Evolutionary conservation across 2,797 vertebrate species (phyloP), one percentile per base, ranked within the genome.

Genomic region (Myiothlypis chrysogaster): DNA sequence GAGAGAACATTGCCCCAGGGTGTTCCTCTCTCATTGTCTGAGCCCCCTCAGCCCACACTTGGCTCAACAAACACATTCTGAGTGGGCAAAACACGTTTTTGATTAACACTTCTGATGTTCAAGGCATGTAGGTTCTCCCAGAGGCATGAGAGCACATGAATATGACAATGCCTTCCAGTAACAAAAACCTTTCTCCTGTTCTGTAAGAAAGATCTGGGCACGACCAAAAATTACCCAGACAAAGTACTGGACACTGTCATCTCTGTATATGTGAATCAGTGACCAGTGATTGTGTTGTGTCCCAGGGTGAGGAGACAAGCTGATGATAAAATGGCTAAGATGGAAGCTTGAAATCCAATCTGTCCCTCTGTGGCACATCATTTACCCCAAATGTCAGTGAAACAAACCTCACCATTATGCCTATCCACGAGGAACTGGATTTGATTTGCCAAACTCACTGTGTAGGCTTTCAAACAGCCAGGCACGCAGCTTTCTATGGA

Each of bases 401-500:
- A 81, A 93, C 88, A 90, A 94, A 50, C 73, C 59, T 60, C 55
- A 79, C 55, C 18, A 28, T 79, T 95, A 78, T 69, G 77, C 10
- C 35, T 82, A 55, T 65, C 89, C 39, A 39, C 0, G 0, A 90
- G 50, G 73, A 83, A 6, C 43, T 83, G 80, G 61, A 39, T 88
- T 90, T 78, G n/a, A 64, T 79, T 84, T 0, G 2, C 53, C 55
- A 23, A 1, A 43, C 8, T 52, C 59, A 6, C 30, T 81, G 61
- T 53, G 65, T 86, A 87, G 92, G 90, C 76, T 90, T 84, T 90
- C 39, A 56, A 89, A 59, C 28, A 71, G 90, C 79, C 76, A 86
- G 34, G 35, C 43, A 3, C 27, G 70, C 80, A 68, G 57, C 64
- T 91, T 78, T 81, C 70, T 57, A 5, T 57, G 66, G 66, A 84